A percentile compares a stretch with the other conserved stretches of the same genome.
These are phyloP conservation scores for Nezara viridula DNA, from an alignment of 2,888 invertebrate genomes.

Conservation along the genomic window DNA sequence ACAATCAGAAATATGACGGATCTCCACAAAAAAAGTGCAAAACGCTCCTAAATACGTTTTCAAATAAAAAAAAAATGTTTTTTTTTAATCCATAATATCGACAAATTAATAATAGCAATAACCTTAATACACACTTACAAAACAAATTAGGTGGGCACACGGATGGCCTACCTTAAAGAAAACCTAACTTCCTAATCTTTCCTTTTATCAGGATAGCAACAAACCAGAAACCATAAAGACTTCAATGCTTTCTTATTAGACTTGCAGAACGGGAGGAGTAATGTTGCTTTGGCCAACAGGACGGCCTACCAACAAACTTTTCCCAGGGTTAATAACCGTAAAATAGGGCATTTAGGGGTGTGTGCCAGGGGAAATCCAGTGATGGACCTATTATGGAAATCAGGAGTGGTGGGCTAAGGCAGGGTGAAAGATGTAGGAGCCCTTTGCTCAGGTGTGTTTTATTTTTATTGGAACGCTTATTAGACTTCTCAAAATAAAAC, in stretches of 20 bases:
- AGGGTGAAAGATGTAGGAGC: not conserved
- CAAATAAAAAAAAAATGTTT: too few relatives aligned
- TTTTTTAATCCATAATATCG: too few relatives aligned
- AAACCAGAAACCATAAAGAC: slow-evolving; percentile 26
- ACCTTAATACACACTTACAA: too few relatives aligned
- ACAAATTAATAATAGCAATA: too few relatives aligned
- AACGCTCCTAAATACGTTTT: too few relatives aligned
- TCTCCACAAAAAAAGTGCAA: too few relatives aligned
- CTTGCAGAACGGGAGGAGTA: slow-evolving; percentile 18
- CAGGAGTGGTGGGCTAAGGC: not conserved
- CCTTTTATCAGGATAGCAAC: not conserved
- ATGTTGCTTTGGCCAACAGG: slow-evolving; percentile 7
- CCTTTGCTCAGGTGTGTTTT: slow-evolving; percentile 21
- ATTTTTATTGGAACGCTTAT: slow-evolving; percentile 32
- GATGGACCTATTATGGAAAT: slow-evolving; percentile 51
- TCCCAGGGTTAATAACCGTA: slow-evolving; percentile 51
- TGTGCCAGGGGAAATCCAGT: slow-evolving; percentile 37
- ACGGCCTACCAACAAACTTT: slow-evolving; percentile 33
- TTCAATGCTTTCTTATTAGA: slow-evolving; percentile 34
- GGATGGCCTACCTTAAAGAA: too few relatives aligned
- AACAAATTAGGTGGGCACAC: too few relatives aligned
- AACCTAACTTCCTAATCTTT: slow-evolving; percentile 10
- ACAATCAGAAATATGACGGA: too few relatives aligned
- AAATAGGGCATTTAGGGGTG: slow-evolving; percentile 47
- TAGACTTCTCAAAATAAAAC: not conserved